Evolutionary conservation across 1,140 invertebrate genomes (phyloP).

Genomic region (Anoplophora glabripennis): DNA sequence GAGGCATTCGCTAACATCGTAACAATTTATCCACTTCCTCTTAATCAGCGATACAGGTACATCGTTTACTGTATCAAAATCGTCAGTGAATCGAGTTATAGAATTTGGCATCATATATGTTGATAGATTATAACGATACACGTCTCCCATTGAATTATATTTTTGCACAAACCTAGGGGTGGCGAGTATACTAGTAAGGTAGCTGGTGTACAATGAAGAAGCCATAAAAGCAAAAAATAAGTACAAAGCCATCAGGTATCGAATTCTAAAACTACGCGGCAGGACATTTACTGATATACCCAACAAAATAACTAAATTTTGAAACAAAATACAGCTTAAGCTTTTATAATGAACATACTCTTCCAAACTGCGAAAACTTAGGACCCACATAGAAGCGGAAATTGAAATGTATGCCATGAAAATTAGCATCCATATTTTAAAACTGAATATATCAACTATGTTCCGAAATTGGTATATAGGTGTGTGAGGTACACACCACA

Average conservation of each 20-base stretch:
- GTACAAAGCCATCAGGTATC: conserved; percentile 4
- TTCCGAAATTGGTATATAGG: not conserved
- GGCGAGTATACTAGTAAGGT: conserved; percentile 1
- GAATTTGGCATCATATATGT: conserved; percentile 2
- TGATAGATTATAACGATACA: conserved; percentile 5
- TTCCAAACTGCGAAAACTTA: not conserved
- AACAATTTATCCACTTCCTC: conserved; percentile 4
- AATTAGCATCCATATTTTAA: not conserved
- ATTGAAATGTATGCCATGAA: not conserved
- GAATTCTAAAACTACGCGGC: not conserved
- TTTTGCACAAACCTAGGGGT: conserved; percentile 10
- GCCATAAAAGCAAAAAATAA: not conserved
- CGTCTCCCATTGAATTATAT: not conserved
- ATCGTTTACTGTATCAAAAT: not conserved
- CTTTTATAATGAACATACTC: not conserved
- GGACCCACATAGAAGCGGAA: not conserved
- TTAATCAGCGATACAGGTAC: conserved; percentile 3
- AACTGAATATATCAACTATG: conserved; percentile 1
- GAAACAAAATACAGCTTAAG: not conserved
- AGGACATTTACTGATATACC: conserved; percentile 1
- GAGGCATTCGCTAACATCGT: not conserved
- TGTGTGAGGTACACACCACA: conserved; percentile 12
- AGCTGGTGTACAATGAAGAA: conserved; percentile 1
- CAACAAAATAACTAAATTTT: conserved; percentile 2
- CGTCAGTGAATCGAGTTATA: not conserved